Percentiles rank a stretch among this genome's conserved stretches.
Evolutionary conservation across 2,113 vertebrate species (phyloP).

Genomic region (Gobiocypris rarus): DNA sequence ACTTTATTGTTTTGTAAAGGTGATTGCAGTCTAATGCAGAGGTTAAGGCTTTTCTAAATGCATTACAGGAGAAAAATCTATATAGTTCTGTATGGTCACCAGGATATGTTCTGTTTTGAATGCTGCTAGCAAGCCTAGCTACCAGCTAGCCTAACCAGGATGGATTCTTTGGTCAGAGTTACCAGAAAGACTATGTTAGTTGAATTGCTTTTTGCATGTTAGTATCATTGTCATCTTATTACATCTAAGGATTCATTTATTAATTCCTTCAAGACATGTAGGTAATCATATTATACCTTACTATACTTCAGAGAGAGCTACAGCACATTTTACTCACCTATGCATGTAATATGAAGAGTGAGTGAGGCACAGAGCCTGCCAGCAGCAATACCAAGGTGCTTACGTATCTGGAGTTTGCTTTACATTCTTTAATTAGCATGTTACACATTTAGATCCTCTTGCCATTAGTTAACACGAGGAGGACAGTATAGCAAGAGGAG

Average conservation of each 20-base stretch:
- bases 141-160: not conserved
- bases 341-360: not conserved
- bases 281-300: not conserved
- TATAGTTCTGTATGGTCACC: not conserved
- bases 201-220: not conserved
- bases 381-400: not conserved
- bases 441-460: conserved; percentile 18
- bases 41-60: not conserved
- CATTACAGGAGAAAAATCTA: not conserved
- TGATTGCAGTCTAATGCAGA: not conserved
- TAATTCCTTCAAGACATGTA: no score
- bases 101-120: not conserved
- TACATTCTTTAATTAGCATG: conserved; percentile 27
- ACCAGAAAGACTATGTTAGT: not conserved
- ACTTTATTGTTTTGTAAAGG: not conserved
- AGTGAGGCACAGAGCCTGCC: not conserved
- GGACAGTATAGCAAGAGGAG: not conserved
- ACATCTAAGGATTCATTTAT: not conserved
- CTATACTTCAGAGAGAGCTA: not conserved
- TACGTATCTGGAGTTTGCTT: not conserved
- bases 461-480: not conserved
- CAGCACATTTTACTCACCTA: not conserved
- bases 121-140: not conserved
- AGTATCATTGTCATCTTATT: not conserved
- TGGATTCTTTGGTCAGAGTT: not conserved